Evolutionary conservation across 2,888 invertebrate genomes (phyloP).

Genomic region (Spilosoma lubricipeda): DNA sequence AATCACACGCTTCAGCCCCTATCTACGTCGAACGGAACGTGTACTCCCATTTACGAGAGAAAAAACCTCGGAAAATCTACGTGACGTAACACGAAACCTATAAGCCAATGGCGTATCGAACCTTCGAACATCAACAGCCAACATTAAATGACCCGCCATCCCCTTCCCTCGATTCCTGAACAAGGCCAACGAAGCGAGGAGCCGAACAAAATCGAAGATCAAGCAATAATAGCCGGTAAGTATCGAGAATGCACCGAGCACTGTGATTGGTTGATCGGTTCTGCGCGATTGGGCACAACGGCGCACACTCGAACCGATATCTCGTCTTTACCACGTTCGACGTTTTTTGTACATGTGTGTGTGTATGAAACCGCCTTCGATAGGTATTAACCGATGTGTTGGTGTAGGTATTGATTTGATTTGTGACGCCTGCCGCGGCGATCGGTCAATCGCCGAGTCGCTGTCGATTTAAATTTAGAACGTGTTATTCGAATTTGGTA

Average conservation of each 20-base stretch:
- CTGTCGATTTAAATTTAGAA: constrained; percentile 54
- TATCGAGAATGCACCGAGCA: constrained; percentile 75
- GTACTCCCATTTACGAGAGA: constrained; percentile 62
- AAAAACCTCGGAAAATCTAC: constrained; percentile 80
- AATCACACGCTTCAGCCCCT: constrained; percentile 55
- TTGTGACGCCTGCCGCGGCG: constrained; percentile 53
- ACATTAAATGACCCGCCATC: constrained; percentile 50
- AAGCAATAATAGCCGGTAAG: constrained; percentile 49
- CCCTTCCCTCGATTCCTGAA: constrained; percentile 38
- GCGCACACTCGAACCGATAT: constrained; percentile 88
- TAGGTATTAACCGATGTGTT: constrained; percentile 74
- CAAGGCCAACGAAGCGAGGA: constrained; percentile 15
- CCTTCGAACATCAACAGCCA: constrained; percentile 62
- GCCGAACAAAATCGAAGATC: constrained; percentile 41
- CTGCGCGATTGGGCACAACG: constrained; percentile 81
- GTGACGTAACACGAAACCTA: constrained; percentile 74
- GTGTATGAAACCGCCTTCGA: constrained; percentile 71
- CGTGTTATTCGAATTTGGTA: constrained; percentile 56
- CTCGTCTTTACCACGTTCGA: constrained; percentile 68
- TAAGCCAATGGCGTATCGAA: constrained; percentile 82
- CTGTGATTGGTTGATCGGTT: constrained; percentile 86
- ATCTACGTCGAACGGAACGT: constrained; percentile 47
- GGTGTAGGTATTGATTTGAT: constrained; percentile 59
- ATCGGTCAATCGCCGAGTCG: constrained; percentile 52
- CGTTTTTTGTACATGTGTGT: constrained; percentile 64